phyloP scores from a whole-genome alignment of 2,113 vertebrate genomes.

The Axis porcinus region DNA sequence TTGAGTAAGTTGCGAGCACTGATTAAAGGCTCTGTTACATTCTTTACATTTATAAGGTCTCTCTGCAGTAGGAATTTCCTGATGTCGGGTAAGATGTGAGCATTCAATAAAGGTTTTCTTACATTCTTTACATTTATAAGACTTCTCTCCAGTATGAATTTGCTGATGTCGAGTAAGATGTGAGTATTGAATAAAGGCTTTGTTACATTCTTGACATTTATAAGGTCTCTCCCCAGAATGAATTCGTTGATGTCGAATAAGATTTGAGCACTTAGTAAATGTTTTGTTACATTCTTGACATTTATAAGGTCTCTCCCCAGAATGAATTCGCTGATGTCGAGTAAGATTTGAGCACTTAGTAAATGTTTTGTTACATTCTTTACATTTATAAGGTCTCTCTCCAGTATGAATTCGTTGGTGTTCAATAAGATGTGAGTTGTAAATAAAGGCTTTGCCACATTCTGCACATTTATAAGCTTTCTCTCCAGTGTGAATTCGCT shows the following conservation, averaged over 20 bases:
- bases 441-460: background rate
- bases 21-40: background rate
- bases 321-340: too few relatives aligned
- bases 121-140: background rate
- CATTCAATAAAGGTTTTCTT: background rate
- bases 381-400: background rate
- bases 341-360: too few relatives aligned
- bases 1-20: too few relatives aligned
- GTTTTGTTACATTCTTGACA: too few relatives aligned
- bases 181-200: too few relatives aligned
- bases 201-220: too few relatives aligned
- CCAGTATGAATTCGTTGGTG: background rate
- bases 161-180: too few relatives aligned
- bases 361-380: background rate
- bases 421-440: background rate
- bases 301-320: too few relatives aligned
- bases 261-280: too few relatives aligned
- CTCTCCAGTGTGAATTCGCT: background rate
- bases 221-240: too few relatives aligned
- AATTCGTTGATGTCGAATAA: too few relatives aligned
- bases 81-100: too few relatives aligned
- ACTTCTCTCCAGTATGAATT: background rate
- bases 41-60: background rate
- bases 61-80: background rate
- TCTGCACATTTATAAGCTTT: background rate